These are phyloP conservation scores for Pseudococcus longispinus DNA, from an alignment of 2,888 invertebrate species.

Conservation along the genomic window DNA sequence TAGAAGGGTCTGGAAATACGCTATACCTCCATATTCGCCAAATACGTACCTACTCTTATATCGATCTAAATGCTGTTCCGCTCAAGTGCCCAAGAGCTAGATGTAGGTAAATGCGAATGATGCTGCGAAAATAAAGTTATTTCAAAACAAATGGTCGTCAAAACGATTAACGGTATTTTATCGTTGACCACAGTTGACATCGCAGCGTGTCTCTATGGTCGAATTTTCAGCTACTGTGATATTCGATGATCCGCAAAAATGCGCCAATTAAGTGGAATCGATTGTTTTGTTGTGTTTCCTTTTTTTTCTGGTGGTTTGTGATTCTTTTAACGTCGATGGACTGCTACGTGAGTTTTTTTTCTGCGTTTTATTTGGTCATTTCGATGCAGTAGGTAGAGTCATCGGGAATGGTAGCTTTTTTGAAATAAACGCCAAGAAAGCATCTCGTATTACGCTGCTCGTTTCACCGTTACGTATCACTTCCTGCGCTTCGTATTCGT, in stretches of 20 bases:
- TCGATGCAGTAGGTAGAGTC: neutral
- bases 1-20: neutral
- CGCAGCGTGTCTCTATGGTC: neutral
- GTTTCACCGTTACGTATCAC: conserved; percentile 28
- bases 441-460: conserved; percentile 13
- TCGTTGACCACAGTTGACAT: neutral
- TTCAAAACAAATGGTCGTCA: conserved; percentile 7
- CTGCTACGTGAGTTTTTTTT: neutral
- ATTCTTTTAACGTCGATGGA: neutral
- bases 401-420: neutral
- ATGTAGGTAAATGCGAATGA: conserved; percentile 3
- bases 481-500: neutral
- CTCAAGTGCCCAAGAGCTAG: neutral
- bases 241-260: conserved; percentile 6
- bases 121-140: neutral
- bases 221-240: neutral
- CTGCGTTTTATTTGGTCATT: neutral
- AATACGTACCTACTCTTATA: neutral
- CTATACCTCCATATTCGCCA: neutral
- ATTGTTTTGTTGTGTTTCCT: neutral
- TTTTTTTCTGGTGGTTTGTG: neutral
- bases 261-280: neutral
- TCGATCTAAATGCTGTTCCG: neutral
- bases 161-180: conserved; percentile 6
- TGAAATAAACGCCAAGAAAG: neutral